Evolutionary conservation across 2,888 invertebrate genomes (phyloP).

Genomic region (Dromius quadrimaculatus): DNA sequence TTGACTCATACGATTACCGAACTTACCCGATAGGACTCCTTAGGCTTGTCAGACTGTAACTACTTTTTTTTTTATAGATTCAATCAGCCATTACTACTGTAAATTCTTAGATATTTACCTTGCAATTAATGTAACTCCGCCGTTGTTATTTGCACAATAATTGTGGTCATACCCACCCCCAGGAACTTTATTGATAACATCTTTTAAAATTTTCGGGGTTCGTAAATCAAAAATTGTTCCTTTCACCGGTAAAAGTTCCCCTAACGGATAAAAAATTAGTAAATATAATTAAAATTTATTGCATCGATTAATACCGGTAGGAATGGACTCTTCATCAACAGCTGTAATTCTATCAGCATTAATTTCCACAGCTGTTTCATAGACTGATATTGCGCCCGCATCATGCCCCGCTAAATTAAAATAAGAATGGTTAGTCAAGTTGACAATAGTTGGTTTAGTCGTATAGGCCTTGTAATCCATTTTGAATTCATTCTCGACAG

Average conservation of each 20-base stretch:
- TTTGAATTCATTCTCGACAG: conserved; percentile 78
- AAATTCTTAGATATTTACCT: conserved; percentile 24
- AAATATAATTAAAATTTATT: conserved; percentile 3
- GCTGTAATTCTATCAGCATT: conserved; percentile 84
- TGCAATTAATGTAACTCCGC: conserved; percentile 22
- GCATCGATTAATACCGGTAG: conserved; percentile 75
- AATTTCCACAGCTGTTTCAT: conserved; percentile 78
- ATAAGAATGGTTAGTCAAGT: conserved; percentile 89
- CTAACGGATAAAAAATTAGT: conserved; percentile 63
- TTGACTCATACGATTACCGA: too few relatives aligned
- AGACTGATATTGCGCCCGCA: conserved; percentile 73
- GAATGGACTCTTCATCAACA: conserved; percentile 77
- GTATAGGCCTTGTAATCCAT: conserved; percentile 73
- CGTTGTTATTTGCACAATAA: conserved; percentile 75
- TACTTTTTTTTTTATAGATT: too few relatives aligned
- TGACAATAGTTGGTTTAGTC: conserved; percentile 85
- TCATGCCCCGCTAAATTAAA: conserved; percentile 95
- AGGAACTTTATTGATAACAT: conserved; percentile 76
- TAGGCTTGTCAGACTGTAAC: too few relatives aligned
- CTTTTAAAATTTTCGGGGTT: conserved; percentile 73
- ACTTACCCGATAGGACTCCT: too few relatives aligned
- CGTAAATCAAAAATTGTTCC: conserved; percentile 78
- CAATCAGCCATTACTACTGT: background rate
- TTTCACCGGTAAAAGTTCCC: conserved; percentile 77
- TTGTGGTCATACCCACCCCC: conserved; percentile 85